Base-by-base conservation (phyloP, 2,113 vertebrate species). In the Echinops telfairi region DNA sequence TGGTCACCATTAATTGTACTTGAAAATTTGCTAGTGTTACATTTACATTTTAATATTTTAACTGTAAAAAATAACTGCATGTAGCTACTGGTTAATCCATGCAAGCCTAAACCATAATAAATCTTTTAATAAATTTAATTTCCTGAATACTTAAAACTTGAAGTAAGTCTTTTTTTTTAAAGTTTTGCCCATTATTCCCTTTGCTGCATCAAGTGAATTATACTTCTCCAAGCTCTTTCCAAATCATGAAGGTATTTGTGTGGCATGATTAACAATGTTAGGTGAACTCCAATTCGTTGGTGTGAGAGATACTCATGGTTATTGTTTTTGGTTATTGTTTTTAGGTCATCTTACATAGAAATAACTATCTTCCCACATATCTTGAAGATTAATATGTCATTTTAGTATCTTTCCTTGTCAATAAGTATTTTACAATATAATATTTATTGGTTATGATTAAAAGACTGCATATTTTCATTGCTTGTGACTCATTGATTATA, bases 351-450 rank as follows among this genome's bases (percentile, higher is more conserved):
- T 87, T 95, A 57, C 81, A 47, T 66, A 71, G 76, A 78, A 85
- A 43, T 83, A 83, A 27, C 38, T 83, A 73, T 15, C 92, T 95
- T 91, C 8, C 38, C 25, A 81, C 12, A 14, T 53, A 53, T 53
- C 47, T 53, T 53, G 10, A 53, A 89, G 89, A 91, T 15, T 80
- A 78, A 33, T 62, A 9, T 84, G 19, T 57, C 60, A 70, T 92
- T 95, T 96, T 92, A 92, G 64, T 76, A 91, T 92, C 62, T 38
- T 88, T 94, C 36, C 70, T 94, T 90, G 9, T 93, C 70, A 76
- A 1, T 90, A 29, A 91, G 10, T 89, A 22, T 94, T 93, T 94
- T 94, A 89, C 38, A 83, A 27, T 86, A 7, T 83, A 47, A 68
- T 89, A 76, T 20, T 94, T 62, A 43, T 62, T 93, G 31, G 23